phyloP scores from a whole-genome alignment of 2,797 vertebrate genomes.

The Pogoniulus pusillus region DNA sequence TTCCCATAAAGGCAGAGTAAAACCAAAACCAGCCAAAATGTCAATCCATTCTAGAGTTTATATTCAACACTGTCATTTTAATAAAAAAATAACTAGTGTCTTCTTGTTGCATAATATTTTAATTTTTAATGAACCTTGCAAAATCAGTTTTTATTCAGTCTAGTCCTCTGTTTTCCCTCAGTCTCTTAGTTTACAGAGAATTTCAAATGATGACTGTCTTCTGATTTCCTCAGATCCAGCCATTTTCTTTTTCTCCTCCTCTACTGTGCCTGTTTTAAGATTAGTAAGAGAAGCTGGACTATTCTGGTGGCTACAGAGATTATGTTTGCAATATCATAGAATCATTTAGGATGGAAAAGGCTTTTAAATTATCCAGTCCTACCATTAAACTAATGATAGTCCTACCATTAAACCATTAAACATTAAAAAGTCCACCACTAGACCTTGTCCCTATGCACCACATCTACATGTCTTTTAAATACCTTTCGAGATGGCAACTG shows the following conservation, averaged over 20 bases:
- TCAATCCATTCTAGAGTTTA: background rate
- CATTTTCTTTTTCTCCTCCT: background rate
- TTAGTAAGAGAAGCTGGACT: background rate
- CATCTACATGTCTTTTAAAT: background rate
- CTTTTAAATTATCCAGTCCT: background rate
- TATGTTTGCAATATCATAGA: background rate
- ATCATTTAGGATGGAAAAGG: background rate
- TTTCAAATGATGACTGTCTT: background rate
- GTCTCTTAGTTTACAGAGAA: background rate
- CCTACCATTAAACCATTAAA: background rate
- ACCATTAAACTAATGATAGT: background rate
- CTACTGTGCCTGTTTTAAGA: background rate
- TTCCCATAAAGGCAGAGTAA: background rate
- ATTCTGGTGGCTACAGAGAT: background rate
- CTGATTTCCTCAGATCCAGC: background rate
- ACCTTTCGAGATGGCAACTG: background rate
- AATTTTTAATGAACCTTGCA: background rate
- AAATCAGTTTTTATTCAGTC: background rate
- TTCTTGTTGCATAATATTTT: background rate
- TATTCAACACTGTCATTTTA: background rate
- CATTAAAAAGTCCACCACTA: background rate
- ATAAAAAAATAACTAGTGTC: background rate
- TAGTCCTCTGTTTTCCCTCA: background rate
- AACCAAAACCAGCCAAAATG: background rate
- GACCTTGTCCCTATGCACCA: background rate